A percentile compares a stretch with the other conserved stretches of the same genome.
These are phyloP conservation scores for Staurois parvus DNA, from an alignment of 2,797 vertebrate genomes.

Conservation along the genomic window DNA sequence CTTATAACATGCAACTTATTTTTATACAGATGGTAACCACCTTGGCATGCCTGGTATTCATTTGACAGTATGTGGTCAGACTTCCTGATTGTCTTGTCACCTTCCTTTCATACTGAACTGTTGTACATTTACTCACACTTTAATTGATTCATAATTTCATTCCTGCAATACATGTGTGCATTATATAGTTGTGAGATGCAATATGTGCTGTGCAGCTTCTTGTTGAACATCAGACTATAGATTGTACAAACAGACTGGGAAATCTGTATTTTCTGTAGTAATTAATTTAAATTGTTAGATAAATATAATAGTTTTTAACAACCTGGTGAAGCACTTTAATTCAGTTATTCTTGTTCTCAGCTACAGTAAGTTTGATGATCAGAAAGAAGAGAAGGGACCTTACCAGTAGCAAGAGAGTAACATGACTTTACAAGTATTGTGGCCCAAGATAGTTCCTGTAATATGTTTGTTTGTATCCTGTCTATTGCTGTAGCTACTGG, in stretches of 20 bases:
- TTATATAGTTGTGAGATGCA: too few relatives aligned
- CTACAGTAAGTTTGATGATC: too few relatives aligned
- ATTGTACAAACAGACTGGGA: background rate
- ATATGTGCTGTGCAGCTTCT: background rate
- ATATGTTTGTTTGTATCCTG: background rate
- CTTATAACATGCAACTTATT: background rate
- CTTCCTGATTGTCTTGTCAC: constrained; percentile 48
- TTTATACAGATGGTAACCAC: background rate
- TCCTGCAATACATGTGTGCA: too few relatives aligned
- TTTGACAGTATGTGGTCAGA: background rate
- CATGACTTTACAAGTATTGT: background rate
- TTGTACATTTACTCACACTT: background rate
- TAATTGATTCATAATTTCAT: background rate
- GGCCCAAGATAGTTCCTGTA: background rate
- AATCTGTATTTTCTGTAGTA: background rate
- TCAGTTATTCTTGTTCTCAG: background rate
- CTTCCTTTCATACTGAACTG: constrained; percentile 38
- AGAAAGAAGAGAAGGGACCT: background rate
- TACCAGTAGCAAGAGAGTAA: background rate
- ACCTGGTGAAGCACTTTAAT: background rate
- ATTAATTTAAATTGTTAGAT: background rate
- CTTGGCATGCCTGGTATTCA: constrained; percentile 14
- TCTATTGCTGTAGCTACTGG: background rate
- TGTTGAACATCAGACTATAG: background rate
- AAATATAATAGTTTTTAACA: background rate